phyloP scores from a whole-genome alignment of 2,113 vertebrate genomes.

The Halcyon senegalensis region DNA sequence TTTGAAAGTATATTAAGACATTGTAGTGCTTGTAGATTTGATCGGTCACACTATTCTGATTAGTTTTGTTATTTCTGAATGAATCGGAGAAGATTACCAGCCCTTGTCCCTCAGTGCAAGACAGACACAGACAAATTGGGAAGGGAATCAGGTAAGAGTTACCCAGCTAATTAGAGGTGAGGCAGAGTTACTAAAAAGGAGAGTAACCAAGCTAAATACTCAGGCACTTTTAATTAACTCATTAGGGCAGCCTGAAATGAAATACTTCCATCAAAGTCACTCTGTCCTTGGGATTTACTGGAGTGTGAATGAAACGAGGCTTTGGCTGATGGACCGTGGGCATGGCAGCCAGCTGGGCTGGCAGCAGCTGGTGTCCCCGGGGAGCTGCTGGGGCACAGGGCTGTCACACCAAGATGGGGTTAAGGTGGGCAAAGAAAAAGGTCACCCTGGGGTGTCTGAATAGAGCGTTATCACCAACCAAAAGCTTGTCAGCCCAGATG shows the following conservation, averaged over 20 bases:
- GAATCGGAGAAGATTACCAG: background rate
- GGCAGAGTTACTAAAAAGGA: background rate
- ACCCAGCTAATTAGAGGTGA: background rate
- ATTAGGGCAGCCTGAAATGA: background rate
- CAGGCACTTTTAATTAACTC: background rate
- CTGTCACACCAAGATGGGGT: too few relatives aligned
- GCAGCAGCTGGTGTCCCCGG: accelerated
- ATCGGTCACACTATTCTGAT: background rate
- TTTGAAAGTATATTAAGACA: background rate
- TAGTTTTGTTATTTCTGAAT: background rate
- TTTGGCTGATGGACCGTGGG: background rate
- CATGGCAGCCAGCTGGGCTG: background rate
- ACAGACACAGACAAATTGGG: background rate
- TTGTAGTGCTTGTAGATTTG: background rate
- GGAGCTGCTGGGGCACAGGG: too few relatives aligned
- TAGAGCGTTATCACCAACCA: accelerated
- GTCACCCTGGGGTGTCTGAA: accelerated
- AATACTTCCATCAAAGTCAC: background rate
- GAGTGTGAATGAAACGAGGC: accelerated
- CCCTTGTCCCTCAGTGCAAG: background rate
- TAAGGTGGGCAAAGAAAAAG: background rate
- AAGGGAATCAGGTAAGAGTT: background rate
- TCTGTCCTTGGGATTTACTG: background rate
- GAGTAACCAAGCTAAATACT: background rate
- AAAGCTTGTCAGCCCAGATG: background rate